A percentile compares a stretch with the other conserved stretches of the same genome.
phyloP scores from a whole-genome alignment of 2,113 vertebrate species.

The Onychostruthus taczanowskii region DNA sequence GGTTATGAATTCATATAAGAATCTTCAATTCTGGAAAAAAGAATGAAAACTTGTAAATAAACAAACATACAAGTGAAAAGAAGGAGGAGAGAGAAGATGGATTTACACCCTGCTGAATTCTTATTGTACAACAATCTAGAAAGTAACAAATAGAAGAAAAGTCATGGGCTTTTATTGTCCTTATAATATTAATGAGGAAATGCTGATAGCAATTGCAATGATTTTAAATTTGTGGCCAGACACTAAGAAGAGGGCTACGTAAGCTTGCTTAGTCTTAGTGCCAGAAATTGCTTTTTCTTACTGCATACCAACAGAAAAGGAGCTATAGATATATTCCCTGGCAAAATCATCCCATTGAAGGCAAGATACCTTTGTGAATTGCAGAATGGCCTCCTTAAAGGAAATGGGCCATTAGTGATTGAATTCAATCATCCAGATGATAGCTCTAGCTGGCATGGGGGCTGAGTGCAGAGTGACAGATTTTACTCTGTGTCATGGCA shows the following conservation, averaged over 20 bases:
- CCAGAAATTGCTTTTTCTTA: neutral
- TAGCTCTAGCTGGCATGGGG: neutral
- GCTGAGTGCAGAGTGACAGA: neutral
- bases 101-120: neutral
- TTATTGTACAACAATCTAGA: neutral
- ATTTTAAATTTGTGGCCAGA: neutral
- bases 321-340: neutral
- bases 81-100: neutral
- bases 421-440: neutral
- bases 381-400: slow-evolving; percentile 25
- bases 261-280: neutral
- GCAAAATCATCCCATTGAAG: neutral
- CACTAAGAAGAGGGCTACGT: neutral
- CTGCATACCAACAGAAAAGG: neutral
- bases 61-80: neutral
- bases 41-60: neutral
- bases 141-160: neutral
- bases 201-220: neutral
- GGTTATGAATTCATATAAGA: neutral
- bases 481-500: neutral
- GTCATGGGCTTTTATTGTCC: neutral
- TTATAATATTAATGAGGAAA: neutral
- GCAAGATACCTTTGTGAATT: slow-evolving; percentile 5
- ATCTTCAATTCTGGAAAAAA: neutral
- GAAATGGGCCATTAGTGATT: slow-evolving; percentile 38